Evolutionary conservation across 2,113 vertebrate genomes (phyloP), one percentile per base, ranked within the genome.

Genomic region (Promerops cafer): DNA sequence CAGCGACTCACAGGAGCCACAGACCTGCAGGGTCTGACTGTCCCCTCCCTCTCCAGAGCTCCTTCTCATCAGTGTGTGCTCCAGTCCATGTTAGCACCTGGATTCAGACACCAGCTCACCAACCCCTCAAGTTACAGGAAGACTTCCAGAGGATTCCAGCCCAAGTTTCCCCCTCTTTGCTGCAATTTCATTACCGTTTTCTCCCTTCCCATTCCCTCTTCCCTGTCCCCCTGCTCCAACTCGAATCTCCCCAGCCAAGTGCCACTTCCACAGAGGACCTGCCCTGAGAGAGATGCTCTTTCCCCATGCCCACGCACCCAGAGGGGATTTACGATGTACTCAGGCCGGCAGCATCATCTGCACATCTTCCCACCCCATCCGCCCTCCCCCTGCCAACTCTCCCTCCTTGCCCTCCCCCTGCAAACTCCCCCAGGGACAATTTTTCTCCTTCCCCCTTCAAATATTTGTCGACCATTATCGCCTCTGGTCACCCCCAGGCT

Each of bases 381-480:
- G 0, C 49, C 53, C 78, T 33, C 22, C 39, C 65, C n/a, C 26
- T n/a, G 2, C 59, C 33, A 47, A 2, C 28, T 3, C 83, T 37
- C 75, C 64, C 69, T 77, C 23, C 52, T n/a, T 31, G 15, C 63
- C 56, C 53, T 79, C n/a, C 69, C 64, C 30, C 24, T 44, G 3
- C 9, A 26, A 91, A 81, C n/a, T 71, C 92, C 90, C 79, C 45
- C 10, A 3, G 16, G 76, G 77, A 65, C 66, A 31, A 90, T 96
- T 95, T 82, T 90, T 93, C 87, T 97, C 66, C 47, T 71, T 77
- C 77, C 59, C 61, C 76, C 39, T 90, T 93, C 87, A 91, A 96
- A 95, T 94, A 96, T 96, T 94, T 95, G 83, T 10, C 2, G 31
- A 44, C 40, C n/a, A 68, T 93, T 95, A 94, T 95, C 85, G 2